Evolutionary conservation across 2,888 invertebrate species (phyloP), one percentile per base, ranked within the genome.

Genomic region (Synergus laeviventris): DNA sequence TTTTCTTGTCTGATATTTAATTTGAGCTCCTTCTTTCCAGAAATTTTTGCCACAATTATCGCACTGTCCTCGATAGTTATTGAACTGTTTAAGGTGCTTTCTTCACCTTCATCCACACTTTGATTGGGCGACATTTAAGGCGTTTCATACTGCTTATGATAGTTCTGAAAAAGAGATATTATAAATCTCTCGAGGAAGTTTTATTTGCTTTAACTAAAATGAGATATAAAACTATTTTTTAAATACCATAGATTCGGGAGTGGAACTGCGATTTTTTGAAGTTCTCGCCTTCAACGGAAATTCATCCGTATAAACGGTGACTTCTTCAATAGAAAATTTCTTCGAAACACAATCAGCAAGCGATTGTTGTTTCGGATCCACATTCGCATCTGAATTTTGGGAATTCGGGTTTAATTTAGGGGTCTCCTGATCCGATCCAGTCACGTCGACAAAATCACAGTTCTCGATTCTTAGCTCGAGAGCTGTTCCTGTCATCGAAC

Each of bases 381-480:
- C n/a, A n/a, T n/a, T n/a, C n/a, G n/a, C n/a, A n/a, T n/a, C n/a
- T n/a, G n/a, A n/a, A n/a, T n/a, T n/a, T n/a, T n/a, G n/a, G n/a
- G n/a, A n/a, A n/a, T n/a, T n/a, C n/a, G n/a, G 92, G 84, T 93
- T 93, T 76, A 93, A 92, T 7, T 93, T 92, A 74, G 93, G 92
- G 21, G 92, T 93, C 82, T 92, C 91, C 2, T 94, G 94, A 87
- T 95, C 95, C 16, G 92, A 92, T 77, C 96, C 95, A 77, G 96
- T 95, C 91, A 97, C 97, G 91, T 98, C 98, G 87, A 94, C 95
- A 91, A 97, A 98, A 87, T 96, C 95, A 85, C 97, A 96, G 96
- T 94, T 93, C 88, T 95, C 94, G 81, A 98, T 95, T 87, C 95
- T 95, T 79, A 98, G 93, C 91, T 97, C 95, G 81, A 98, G 89